Percentiles rank a stretch among this genome's conserved stretches.
These are phyloP conservation scores for Frankliniella intonsa DNA, from an alignment of 2,888 invertebrate genomes.

Conservation along the genomic window DNA sequence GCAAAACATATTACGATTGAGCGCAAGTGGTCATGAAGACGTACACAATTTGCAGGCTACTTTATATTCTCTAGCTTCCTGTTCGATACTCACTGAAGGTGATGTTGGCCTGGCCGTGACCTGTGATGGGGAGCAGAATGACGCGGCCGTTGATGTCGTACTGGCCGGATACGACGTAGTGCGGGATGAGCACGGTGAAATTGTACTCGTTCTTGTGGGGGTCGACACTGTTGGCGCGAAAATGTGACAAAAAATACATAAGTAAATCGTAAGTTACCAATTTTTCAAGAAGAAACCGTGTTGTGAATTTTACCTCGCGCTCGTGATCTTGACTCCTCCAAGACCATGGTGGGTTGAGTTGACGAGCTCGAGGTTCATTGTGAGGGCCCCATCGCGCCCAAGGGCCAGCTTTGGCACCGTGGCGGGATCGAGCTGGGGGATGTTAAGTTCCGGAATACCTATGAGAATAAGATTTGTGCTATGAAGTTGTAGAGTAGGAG, in stretches of 20 bases:
- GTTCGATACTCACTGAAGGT: slow-evolving; percentile 38
- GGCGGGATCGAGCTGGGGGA: slow-evolving; percentile 40
- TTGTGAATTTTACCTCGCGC: slow-evolving; percentile 37
- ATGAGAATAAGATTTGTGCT: background rate
- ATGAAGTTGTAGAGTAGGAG: background rate
- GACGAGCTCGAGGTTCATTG: slow-evolving; percentile 37
- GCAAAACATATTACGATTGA: background rate
- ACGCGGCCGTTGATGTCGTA: slow-evolving; percentile 40
- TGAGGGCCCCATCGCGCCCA: slow-evolving; percentile 38
- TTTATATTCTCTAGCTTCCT: too few species aligned
- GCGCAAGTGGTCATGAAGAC: background rate
- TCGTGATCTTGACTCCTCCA: slow-evolving; percentile 36
- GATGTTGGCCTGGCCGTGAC: slow-evolving; percentile 40
- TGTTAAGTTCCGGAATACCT: slow-evolving; percentile 41
- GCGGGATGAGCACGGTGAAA: slow-evolving; percentile 40
- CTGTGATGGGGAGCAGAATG: slow-evolving; percentile 40
- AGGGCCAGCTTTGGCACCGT: slow-evolving; percentile 38
- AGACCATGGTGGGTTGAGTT: slow-evolving; percentile 39
- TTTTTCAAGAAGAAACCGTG: background rate
- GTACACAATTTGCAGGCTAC: too few species aligned
- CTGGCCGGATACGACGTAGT: slow-evolving; percentile 38
- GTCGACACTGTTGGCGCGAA: slow-evolving; percentile 37
- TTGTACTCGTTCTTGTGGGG: slow-evolving; percentile 38
- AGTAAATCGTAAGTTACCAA: background rate
- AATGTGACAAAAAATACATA: background rate